Conservation (phyloP, 2,113 vertebrate genomes). For the Sphaerodactylus townsendi region DNA sequence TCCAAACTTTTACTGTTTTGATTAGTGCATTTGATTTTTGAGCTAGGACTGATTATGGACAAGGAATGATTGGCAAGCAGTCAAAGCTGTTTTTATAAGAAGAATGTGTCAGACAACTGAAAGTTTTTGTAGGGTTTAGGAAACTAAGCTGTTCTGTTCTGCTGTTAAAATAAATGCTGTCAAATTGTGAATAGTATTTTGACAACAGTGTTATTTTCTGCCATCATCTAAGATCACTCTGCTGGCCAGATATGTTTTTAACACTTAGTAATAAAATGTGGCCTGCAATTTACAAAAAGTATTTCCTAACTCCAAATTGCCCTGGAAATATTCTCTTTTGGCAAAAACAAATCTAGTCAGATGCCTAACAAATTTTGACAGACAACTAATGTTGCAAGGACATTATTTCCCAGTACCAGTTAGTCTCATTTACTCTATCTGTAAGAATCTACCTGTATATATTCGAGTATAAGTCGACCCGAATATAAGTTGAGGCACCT, state of each 20-base stretch:
- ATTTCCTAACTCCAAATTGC: conserved; percentile 52
- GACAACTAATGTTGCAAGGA: conserved; percentile 35
- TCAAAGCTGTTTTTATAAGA: conserved; percentile 42
- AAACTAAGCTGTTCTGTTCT: conserved; percentile 50
- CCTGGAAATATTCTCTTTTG: conserved; percentile 49
- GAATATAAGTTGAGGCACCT: no score
- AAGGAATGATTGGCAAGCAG: conserved; percentile 43
- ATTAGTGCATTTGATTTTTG: conserved; percentile 18
- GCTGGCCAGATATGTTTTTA: conserved; percentile 61
- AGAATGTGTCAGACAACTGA: conserved; percentile 43
- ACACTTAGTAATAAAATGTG: conserved; percentile 56
- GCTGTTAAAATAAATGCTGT: conserved; percentile 56
- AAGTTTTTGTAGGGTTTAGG: conserved; percentile 54
- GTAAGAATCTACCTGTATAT: neutral
- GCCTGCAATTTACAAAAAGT: conserved; percentile 60
- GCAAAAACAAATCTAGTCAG: conserved; percentile 51
- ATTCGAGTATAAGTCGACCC: no score
- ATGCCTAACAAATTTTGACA: conserved; percentile 48
- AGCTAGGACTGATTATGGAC: neutral
- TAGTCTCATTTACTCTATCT: neutral
- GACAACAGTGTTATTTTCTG: conserved; percentile 64
- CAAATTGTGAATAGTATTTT: conserved; percentile 59
- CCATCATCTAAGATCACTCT: conserved; percentile 62
- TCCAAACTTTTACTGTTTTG: conserved; percentile 21
- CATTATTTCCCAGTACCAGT: neutral